A percentile compares a stretch with the other conserved stretches of the same genome.
Conservation (phyloP, 2,797 vertebrate genomes). For the Diglossa cyanea region DNA sequence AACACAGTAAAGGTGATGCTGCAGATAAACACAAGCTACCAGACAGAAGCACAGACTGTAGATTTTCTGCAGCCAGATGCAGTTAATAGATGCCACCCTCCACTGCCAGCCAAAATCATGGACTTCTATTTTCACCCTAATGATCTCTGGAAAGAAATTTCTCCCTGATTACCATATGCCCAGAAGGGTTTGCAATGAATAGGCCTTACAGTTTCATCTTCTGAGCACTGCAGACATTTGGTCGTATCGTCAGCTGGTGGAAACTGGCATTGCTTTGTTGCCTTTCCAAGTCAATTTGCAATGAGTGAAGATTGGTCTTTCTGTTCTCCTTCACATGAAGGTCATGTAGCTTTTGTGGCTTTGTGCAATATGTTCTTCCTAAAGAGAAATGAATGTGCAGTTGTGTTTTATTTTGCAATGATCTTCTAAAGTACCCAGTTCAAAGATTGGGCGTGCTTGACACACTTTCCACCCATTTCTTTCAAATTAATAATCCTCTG, state of each 20-base stretch:
- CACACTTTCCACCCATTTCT: slow-evolving; percentile 53
- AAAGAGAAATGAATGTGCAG: slow-evolving; percentile 58
- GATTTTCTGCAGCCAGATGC: background rate
- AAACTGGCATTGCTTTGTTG: slow-evolving; percentile 32
- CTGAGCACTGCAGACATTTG: background rate
- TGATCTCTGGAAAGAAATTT: background rate
- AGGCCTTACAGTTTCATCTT: background rate
- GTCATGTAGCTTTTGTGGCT: slow-evolving; percentile 52
- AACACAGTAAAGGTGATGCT: background rate
- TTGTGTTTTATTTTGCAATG: slow-evolving; percentile 60
- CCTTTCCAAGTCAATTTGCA: slow-evolving; percentile 37
- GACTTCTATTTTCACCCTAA: background rate
- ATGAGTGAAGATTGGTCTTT: slow-evolving; percentile 27
- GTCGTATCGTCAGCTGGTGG: background rate
- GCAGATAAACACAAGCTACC: background rate
- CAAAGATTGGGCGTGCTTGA: slow-evolving; percentile 50
- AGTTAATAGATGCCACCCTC: background rate
- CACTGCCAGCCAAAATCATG: background rate
- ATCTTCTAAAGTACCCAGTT: slow-evolving; percentile 56
- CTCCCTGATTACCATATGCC: background rate
- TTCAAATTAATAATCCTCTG: slow-evolving; percentile 54
- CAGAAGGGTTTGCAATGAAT: slow-evolving; percentile 21
- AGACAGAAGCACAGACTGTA: background rate
- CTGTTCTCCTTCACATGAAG: slow-evolving; percentile 60
- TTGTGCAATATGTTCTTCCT: slow-evolving; percentile 56